A percentile compares a stretch with the other conserved stretches of the same genome.
phyloP scores from a whole-genome alignment of 2,888 invertebrate species.

The Ichneumoninae sp. region DNA sequence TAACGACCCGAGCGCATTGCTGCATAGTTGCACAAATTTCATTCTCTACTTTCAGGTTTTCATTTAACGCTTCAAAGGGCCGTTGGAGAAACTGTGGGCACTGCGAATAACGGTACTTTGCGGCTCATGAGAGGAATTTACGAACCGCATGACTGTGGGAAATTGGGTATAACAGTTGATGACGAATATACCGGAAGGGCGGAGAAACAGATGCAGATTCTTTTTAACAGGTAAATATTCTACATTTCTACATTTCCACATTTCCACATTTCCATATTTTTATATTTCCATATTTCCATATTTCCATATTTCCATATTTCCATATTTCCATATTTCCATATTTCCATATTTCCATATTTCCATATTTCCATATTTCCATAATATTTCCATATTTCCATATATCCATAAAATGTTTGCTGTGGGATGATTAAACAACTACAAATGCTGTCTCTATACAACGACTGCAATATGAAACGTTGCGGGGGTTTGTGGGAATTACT shows the following conservation, averaged over 20 bases:
- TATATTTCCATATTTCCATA: no score
- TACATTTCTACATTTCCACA: neutral
- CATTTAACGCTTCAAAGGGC: slow-evolving; percentile 14
- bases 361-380: no score
- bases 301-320: neutral
- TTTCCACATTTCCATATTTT: no score
- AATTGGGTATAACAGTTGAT: neutral
- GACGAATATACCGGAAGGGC: neutral
- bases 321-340: neutral
- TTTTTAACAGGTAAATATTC: slow-evolving; percentile 17
- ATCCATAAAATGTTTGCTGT: neutral
- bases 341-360: no score
- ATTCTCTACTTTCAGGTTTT: slow-evolving; percentile 36
- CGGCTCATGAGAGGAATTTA: neutral
- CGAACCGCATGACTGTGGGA: neutral
- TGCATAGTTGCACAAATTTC: slow-evolving; percentile 10
- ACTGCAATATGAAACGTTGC: neutral
- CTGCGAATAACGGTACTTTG: neutral
- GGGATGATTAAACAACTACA: neutral
- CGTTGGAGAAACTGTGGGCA: neutral
- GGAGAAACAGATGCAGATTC: neutral
- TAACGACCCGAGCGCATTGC: slow-evolving; percentile 1
- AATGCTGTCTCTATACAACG: neutral
- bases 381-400: neutral
- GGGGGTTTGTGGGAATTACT: neutral